Percentiles rank a stretch among this genome's conserved stretches.
phyloP scores from a whole-genome alignment of 64 coral and sea anemone species.

The Pocillopora verrucosa region DNA sequence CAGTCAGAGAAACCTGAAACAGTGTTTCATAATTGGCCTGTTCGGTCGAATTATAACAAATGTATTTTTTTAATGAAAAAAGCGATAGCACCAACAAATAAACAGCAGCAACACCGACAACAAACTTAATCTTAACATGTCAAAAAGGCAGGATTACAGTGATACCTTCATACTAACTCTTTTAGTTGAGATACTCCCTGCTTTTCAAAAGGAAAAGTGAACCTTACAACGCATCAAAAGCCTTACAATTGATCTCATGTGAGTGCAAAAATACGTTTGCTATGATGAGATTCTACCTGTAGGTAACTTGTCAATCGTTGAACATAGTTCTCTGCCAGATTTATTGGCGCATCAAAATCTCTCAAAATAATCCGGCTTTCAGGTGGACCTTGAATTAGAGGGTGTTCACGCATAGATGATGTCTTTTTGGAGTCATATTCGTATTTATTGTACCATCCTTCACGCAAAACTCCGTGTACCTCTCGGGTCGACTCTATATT shows the following conservation, averaged over 20 bases:
- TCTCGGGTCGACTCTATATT: neutral
- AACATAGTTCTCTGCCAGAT: slow-evolving; percentile 12
- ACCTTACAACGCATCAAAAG: no score
- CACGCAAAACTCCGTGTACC: slow-evolving; percentile 30
- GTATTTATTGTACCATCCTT: slow-evolving; percentile 31
- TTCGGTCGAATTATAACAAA: no score
- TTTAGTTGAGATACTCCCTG: no score
- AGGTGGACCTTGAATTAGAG: neutral
- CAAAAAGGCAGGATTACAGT: no score
- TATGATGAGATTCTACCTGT: slow-evolving; percentile 28
- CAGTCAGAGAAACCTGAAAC: slow-evolving; percentile 33
- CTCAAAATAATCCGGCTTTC: slow-evolving; percentile 1
- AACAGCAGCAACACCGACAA: neutral
- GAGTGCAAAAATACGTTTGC: no score
- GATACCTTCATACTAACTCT: no score
- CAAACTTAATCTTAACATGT: neutral
- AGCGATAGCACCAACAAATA: neutral
- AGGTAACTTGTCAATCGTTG: slow-evolving; percentile 44
- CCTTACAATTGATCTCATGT: no score
- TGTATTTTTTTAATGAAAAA: no score
- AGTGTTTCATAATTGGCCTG: no score
- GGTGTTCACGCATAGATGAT: slow-evolving; percentile 35
- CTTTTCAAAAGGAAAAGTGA: no score
- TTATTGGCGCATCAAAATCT: slow-evolving; percentile 30
- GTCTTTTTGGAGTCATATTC: slow-evolving; percentile 20